Evolutionary conservation across 1,140 invertebrate species (phyloP).

Genomic region (Drosophila quadrilineata): DNA sequence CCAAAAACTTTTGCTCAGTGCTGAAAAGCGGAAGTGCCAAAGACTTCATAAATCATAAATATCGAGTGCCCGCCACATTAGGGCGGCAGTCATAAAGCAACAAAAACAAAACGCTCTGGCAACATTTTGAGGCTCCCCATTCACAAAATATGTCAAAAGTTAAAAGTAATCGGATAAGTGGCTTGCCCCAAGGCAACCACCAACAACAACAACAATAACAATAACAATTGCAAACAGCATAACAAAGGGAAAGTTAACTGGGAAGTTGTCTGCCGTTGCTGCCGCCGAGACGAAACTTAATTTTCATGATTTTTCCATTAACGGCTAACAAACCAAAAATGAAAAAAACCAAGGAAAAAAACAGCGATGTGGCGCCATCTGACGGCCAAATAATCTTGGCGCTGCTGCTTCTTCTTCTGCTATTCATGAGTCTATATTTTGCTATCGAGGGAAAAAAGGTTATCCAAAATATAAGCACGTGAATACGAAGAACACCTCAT

Average conservation of each 20-base stretch:
- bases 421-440: too few species aligned
- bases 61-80: conserved; percentile 21
- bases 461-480: conserved; percentile 40
- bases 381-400: conserved; percentile 10
- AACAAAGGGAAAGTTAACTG: conserved; percentile 42
- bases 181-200: conserved; percentile 9
- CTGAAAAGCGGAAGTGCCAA: conserved; percentile 28
- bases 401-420: too few species aligned
- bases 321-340: conserved; percentile 1
- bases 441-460: conserved; percentile 17
- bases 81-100: conserved; percentile 10
- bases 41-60: conserved; percentile 36
- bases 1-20: conserved; percentile 25
- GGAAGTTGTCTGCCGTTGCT: conserved; percentile 22
- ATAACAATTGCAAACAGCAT: background rate
- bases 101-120: conserved; percentile 42
- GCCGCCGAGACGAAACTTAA: conserved; percentile 14
- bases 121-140: conserved; percentile 39
- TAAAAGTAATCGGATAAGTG: conserved; percentile 48
- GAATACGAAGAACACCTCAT: conserved; percentile 27
- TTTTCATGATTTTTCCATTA: conserved; percentile 51
- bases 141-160: conserved; percentile 46
- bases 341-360: too few species aligned
- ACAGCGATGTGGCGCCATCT: conserved; percentile 22
- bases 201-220: too few species aligned